These are phyloP conservation scores for Lepisosteus oculatus DNA, from an alignment of 2,113 vertebrate species.

Conservation along the genomic window DNA sequence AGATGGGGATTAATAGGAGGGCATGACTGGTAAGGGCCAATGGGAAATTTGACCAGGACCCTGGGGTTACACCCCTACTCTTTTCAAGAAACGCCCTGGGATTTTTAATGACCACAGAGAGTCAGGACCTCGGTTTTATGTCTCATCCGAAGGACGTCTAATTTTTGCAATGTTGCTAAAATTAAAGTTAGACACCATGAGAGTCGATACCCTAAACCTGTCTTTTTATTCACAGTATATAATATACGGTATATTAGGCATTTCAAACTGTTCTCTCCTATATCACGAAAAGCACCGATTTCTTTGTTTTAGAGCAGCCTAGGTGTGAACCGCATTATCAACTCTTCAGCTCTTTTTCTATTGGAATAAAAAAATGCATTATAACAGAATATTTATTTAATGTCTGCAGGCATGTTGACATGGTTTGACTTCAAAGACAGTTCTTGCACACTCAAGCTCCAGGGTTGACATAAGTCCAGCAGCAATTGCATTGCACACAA, in stretches of 20 bases:
- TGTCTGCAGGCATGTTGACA: conserved; percentile 41
- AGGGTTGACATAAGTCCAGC: not conserved
- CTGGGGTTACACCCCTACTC: too few relatives aligned
- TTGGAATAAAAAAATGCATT: conserved; percentile 29
- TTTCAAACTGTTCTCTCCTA: conserved; percentile 32
- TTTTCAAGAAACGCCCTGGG: too few relatives aligned
- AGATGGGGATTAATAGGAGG: too few relatives aligned
- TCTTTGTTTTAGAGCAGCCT: conserved; percentile 32
- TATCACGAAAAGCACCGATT: conserved; percentile 29
- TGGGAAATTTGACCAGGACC: too few relatives aligned
- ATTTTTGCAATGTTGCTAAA: too few relatives aligned
- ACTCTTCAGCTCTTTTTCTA: conserved; percentile 34
- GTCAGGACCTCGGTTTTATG: too few relatives aligned
- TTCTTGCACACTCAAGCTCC: conserved; percentile 22
- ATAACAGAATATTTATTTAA: conserved; percentile 37
- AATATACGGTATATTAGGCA: conserved; percentile 19
- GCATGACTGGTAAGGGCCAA: too few relatives aligned
- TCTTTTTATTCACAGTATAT: too few relatives aligned
- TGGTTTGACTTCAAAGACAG: conserved; percentile 34
- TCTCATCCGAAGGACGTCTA: too few relatives aligned
- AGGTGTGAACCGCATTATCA: conserved; percentile 36
- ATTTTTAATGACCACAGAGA: too few relatives aligned
- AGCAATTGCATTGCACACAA: conserved; percentile 22
- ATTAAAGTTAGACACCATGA: too few relatives aligned
- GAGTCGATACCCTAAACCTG: too few relatives aligned